Base-by-base conservation (phyloP, 2,113 vertebrate species). In the Ptychochromis oligacanthus region DNA sequence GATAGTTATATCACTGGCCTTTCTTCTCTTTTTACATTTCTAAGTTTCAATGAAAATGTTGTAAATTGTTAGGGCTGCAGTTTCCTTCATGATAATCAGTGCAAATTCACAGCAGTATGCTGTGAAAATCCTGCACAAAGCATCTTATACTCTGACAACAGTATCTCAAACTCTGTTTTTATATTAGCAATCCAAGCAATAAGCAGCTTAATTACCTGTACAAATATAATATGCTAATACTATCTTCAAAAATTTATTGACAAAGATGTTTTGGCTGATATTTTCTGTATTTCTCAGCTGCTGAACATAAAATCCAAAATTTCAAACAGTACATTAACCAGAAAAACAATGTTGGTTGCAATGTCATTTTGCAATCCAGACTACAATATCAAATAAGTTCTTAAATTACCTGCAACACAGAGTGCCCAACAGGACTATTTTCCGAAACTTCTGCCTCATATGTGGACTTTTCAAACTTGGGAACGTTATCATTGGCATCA, bases 351-450 rank as follows among this genome's bases (percentile, higher is more conserved):
- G 17, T 26, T 72, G 0, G 36, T 60, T 77, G 22, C 34, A 75
- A 18, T 75, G 67, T 61, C 40, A 59, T 9, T 8, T 15, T 65
- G 24, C 15, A 54, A 4, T 61, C 15, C 3, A 76, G 43, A 52
- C 2, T 24, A 24, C 20, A 58, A 46, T 6, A 43, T 36, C 15
- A 31, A 1, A 20, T 17, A 34, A 12, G 7, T 12, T 49, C 18
- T 54, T 54, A 54, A 77, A 96, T 96, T 87, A 99, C 98, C 97
- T 99, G 98, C 78, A 99, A 94, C 80, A 99, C 97, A 0, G 98
- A 99, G 94, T 99, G 97, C 24, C 98, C 98, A n/a, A 97, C 91
- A 0, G 99, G 98, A 91, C 98, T 99, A 88, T 99, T 99, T 92
- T 99, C 99, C 0, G 96, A 97, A 77, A 99, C 95, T 82, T 97